Evolutionary conservation across 2,113 vertebrate genomes (phyloP).

Genomic region (Okapia johnstoni): DNA sequence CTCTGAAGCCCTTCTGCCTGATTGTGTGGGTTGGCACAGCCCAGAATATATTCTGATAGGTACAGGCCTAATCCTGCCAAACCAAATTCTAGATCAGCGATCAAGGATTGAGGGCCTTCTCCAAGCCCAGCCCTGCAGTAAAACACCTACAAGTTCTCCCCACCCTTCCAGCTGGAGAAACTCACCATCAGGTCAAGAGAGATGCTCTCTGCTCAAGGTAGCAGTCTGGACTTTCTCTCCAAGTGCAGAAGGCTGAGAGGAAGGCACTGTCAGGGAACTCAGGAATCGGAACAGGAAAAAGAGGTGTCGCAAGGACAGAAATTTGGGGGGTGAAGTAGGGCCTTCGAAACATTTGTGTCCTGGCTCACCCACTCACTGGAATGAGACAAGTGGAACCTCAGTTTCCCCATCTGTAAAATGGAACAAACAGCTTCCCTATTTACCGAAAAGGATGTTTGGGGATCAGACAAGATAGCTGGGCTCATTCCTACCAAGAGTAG

Average conservation of each 20-base stretch:
- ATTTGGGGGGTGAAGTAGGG: neutral
- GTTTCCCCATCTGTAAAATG: neutral
- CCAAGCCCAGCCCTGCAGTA: neutral
- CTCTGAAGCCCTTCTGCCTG: neutral
- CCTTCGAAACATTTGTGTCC: neutral
- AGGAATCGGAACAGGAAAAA: neutral
- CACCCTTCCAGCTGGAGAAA: neutral
- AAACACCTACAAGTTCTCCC: neutral
- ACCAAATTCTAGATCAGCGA: slow-evolving; percentile 21
- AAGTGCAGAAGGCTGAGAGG: neutral
- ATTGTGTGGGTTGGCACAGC: neutral
- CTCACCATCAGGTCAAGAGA: neutral
- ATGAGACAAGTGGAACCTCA: neutral
- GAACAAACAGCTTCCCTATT: neutral
- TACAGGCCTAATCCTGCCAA: slow-evolving; percentile 14
- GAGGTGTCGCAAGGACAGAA: neutral
- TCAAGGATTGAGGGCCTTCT: neutral
- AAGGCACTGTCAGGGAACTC: neutral
- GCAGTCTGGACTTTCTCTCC: neutral
- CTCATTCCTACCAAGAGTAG: neutral
- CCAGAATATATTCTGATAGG: neutral
- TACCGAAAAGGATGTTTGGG: neutral
- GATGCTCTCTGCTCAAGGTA: neutral
- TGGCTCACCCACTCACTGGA: neutral
- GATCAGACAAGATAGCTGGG: neutral